Conservation (phyloP, 2,888 invertebrate genomes). For the Formica aserva region DNA sequence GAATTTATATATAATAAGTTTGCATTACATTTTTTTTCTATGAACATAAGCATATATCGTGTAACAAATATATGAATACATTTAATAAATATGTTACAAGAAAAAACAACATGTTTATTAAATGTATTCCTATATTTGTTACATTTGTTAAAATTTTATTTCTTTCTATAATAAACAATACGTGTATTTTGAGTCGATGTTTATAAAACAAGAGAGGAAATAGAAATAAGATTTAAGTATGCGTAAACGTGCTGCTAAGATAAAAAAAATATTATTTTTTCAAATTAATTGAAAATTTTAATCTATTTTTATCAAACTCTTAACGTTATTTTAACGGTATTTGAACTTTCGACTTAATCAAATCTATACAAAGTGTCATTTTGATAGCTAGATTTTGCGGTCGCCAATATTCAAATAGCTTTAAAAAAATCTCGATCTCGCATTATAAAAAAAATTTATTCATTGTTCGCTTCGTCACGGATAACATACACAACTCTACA, state of each 20-base stretch:
- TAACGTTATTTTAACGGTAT: neutral
- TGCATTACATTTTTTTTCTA: neutral
- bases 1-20: constrained; percentile 5
- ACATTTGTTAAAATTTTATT: neutral
- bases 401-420: neutral
- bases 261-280: neutral
- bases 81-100: neutral
- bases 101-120: neutral
- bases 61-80: neutral
- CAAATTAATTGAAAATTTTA: neutral
- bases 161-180: neutral
- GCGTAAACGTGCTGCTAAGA: neutral
- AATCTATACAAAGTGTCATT: neutral
- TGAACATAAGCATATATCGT: neutral
- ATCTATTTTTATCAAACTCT: neutral
- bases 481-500: neutral
- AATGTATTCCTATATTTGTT: no score
- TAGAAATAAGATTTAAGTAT: neutral
- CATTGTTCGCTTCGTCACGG: no score
- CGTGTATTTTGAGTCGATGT: neutral
- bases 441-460: neutral
- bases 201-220: neutral
- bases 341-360: neutral
- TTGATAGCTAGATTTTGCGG: neutral
- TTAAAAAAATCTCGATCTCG: neutral